Percentiles rank a stretch among this genome's conserved stretches.
Conservation (phyloP, 1,140 invertebrate species). For the Drosophila orena region DNA sequence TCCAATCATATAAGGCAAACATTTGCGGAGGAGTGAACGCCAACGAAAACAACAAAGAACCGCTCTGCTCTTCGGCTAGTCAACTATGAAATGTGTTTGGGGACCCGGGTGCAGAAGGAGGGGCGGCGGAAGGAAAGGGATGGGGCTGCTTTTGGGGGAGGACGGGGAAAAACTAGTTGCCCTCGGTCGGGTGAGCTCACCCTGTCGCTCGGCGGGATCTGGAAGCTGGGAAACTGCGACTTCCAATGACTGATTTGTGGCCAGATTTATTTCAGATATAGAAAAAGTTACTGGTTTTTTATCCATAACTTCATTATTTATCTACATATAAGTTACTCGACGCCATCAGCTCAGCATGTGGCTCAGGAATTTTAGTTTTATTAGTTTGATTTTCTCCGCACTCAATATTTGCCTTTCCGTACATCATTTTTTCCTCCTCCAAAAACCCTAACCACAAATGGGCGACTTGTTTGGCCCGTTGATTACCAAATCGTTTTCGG, state of each 20-base stretch:
- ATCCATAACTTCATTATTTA: not conserved
- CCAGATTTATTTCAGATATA: not conserved
- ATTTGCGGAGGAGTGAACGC: slow-evolving; percentile 66
- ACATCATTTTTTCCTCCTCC: slow-evolving; percentile 3
- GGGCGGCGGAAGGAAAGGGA: slow-evolving; percentile 3
- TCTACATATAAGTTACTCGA: too few relatives aligned
- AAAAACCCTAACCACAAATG: slow-evolving; percentile 6
- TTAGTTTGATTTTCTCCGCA: too few relatives aligned
- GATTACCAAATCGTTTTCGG: slow-evolving; percentile 66
- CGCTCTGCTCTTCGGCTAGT: slow-evolving; percentile 29
- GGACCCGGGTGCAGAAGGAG: slow-evolving; percentile 3
- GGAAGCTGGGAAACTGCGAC: slow-evolving; percentile 35
- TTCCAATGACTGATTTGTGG: slow-evolving; percentile 65
- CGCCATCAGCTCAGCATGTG: not conserved
- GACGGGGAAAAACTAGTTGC: slow-evolving; percentile 63
- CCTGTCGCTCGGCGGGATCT: slow-evolving; percentile 42
- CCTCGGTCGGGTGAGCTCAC: slow-evolving; percentile 65
- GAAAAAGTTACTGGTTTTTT: too few relatives aligned
- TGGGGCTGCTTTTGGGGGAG: slow-evolving; percentile 27
- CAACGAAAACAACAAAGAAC: slow-evolving; percentile 35
- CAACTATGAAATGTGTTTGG: slow-evolving; percentile 26
- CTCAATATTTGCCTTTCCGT: not conserved
- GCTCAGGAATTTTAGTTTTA: too few relatives aligned
- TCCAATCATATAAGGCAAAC: slow-evolving; percentile 43
- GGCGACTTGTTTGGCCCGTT: slow-evolving; percentile 45